phyloP scores from a whole-genome alignment of 1,140 invertebrate species.

The Araneus ventricosus region DNA sequence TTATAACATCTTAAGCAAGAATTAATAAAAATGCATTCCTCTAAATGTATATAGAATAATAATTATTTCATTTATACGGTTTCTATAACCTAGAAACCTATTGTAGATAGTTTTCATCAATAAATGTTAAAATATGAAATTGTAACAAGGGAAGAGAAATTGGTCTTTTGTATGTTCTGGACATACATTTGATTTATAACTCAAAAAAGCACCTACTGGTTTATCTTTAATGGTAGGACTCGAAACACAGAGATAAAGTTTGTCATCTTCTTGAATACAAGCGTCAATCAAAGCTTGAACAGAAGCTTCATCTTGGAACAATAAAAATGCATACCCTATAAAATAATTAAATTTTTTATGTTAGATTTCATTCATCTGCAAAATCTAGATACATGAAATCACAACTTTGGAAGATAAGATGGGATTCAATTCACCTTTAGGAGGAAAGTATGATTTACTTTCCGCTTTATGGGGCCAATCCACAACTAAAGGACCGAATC shows the following conservation, averaged over 20 bases:
- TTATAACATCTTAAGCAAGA: too few relatives aligned
- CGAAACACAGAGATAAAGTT: conserved; percentile 98
- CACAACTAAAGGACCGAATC: conserved; percentile 97
- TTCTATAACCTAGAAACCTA: too few relatives aligned
- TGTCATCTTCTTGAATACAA: conserved; percentile 98
- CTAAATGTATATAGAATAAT: too few relatives aligned
- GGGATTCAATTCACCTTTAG: conserved; percentile 84
- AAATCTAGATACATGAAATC: neutral
- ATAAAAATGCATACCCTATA: conserved; percentile 84
- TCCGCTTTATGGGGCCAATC: conserved; percentile 99
- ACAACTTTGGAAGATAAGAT: neutral
- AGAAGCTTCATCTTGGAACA: conserved; percentile 95
- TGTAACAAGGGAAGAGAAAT: too few relatives aligned
- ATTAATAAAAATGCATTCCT: too few relatives aligned
- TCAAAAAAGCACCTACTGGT: conserved; percentile 82
- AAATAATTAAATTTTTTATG: neutral
- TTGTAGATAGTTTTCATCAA: too few relatives aligned
- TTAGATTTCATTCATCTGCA: neutral
- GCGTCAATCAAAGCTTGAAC: conserved; percentile 98
- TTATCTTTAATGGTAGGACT: conserved; percentile 99
- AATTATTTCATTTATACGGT: too few relatives aligned
- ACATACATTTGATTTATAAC: too few relatives aligned
- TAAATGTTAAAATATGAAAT: too few relatives aligned
- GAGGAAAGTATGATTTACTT: conserved; percentile 99
- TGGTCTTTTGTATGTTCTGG: too few relatives aligned